Conservation (phyloP, 2,888 invertebrate species). For the Ormyrus rosae region DNA sequence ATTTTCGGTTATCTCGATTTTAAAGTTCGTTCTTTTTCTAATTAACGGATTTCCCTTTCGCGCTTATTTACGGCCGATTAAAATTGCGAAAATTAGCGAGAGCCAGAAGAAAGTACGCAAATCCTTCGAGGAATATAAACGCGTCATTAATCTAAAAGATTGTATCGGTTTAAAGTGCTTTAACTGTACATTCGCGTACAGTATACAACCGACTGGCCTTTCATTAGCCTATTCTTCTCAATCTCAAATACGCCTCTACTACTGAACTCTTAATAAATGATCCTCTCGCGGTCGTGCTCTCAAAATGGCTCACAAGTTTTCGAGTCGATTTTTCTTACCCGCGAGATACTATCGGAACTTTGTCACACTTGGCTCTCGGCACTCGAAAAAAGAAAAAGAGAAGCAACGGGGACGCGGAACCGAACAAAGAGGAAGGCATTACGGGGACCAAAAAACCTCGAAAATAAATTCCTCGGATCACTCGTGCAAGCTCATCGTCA, state of each 20-base stretch:
- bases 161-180: too few species aligned
- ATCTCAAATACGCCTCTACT: background rate
- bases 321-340: slow-evolving; percentile 45
- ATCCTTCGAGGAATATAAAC: background rate
- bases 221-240: background rate
- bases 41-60: background rate
- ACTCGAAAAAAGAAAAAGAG: background rate
- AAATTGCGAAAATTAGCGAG: too few species aligned
- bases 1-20: slow-evolving; percentile 57
- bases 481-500: slow-evolving; percentile 44
- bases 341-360: slow-evolving; percentile 26
- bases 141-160: background rate
- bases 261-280: slow-evolving; percentile 33
- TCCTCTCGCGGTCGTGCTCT: slow-evolving; percentile 2
- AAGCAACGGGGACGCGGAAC: slow-evolving; percentile 12
- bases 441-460: background rate
- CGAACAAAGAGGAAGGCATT: slow-evolving; percentile 21
- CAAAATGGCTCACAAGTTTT: slow-evolving; percentile 33
- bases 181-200: too few species aligned
- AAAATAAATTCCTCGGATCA: slow-evolving; percentile 16
- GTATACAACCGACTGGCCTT: background rate
- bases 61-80: too few species aligned
- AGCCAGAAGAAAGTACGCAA: too few species aligned
- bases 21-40: slow-evolving; percentile 24
- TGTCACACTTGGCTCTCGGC: slow-evolving; percentile 19